These are phyloP conservation scores for Xerus rutilus DNA, from an alignment of 2,797 vertebrate genomes.

Conservation along the genomic window DNA sequence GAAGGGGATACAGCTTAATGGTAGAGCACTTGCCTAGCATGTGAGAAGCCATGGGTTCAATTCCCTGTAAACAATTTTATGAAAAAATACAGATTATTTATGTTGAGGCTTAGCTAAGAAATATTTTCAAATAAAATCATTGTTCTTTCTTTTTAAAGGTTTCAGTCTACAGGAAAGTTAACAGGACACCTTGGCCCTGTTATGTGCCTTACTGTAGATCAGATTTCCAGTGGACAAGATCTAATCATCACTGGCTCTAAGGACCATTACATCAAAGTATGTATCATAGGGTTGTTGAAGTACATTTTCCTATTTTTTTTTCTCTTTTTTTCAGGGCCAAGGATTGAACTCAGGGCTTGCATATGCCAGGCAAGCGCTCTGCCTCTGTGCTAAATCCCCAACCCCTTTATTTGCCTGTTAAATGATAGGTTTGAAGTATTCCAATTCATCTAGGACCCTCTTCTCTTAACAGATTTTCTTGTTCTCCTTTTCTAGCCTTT, in stretches of 20 bases:
- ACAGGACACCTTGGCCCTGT: conserved; percentile 97
- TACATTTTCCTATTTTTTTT: not conserved
- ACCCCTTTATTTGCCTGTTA: not conserved
- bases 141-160: conserved; percentile 88
- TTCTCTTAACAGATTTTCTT: conserved; percentile 6
- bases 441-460: not conserved
- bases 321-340: too few species aligned
- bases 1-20: too few species aligned
- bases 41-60: too few species aligned
- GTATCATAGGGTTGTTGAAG: conserved; percentile 41
- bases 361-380: too few species aligned
- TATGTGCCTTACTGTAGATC: conserved; percentile 96
- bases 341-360: too few species aligned
- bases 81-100: conserved; percentile 10
- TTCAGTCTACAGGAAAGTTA: conserved; percentile 97
- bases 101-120: not conserved
- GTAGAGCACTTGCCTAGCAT: too few species aligned
- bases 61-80: conserved; percentile 8
- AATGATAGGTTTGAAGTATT: not conserved
- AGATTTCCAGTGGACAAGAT: conserved; percentile 94
- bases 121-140: conserved; percentile 51
- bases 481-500: conserved; percentile 29
- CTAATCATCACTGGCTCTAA: conserved; percentile 97
- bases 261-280: conserved; percentile 96
- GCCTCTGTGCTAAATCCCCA: too few species aligned